Conservation (phyloP, 2,888 invertebrate species). For the Nowickia ferox region DNA sequence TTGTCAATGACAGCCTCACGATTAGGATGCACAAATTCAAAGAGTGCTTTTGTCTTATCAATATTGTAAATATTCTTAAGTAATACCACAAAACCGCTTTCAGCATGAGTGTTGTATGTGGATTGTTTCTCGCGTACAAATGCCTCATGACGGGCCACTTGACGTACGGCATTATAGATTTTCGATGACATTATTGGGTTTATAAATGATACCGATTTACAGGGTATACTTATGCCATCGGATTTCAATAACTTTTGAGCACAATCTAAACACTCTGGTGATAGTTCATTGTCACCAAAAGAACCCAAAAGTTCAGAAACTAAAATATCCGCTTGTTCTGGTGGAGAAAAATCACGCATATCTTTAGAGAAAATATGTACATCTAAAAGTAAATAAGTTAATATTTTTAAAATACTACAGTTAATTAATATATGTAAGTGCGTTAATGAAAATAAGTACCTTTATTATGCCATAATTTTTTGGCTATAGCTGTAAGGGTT, state of each 20-base stretch:
- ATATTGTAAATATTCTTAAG: conserved; percentile 82
- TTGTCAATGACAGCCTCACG: conserved; percentile 87
- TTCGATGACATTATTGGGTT: conserved; percentile 96
- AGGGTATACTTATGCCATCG: conserved; percentile 96
- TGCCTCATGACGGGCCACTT: conserved; percentile 74
- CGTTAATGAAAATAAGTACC: conserved; percentile 74
- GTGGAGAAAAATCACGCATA: conserved; percentile 92
- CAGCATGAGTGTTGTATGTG: conserved; percentile 81
- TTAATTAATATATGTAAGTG: not conserved
- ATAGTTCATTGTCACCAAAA: conserved; percentile 99
- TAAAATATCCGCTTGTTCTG: conserved; percentile 96
- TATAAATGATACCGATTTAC: conserved; percentile 93
- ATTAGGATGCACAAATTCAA: conserved; percentile 96
- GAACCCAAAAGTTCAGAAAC: conserved; percentile 98
- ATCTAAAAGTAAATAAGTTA: conserved; percentile 75
- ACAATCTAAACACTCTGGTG: conserved; percentile 98
- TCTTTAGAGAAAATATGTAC: conserved; percentile 92
- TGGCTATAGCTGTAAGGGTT: conserved; percentile 89
- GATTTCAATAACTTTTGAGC: conserved; percentile 93
- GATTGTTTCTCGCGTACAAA: conserved; percentile 76
- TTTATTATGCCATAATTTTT: conserved; percentile 90
- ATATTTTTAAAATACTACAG: not conserved
- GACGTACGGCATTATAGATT: conserved; percentile 90
- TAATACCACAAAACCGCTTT: conserved; percentile 97
- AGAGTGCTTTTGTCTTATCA: conserved; percentile 84